These are phyloP conservation scores for Keiferia lycopersicella DNA, from an alignment of 2,888 invertebrate species.

Conservation along the genomic window DNA sequence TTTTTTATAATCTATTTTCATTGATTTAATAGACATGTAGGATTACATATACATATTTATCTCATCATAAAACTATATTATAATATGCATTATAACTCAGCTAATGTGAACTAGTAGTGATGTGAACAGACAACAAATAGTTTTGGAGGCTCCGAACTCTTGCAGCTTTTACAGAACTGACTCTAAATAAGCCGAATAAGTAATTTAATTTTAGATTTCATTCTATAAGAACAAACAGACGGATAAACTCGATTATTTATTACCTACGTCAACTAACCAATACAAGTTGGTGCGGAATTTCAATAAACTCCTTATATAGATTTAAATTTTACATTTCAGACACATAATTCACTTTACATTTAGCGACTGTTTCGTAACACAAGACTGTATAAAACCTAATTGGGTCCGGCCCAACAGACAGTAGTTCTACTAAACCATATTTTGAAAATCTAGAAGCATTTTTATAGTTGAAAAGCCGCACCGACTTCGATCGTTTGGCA, in stretches of 20 bases:
- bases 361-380: too few relatives aligned
- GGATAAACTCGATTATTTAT: conserved; percentile 10
- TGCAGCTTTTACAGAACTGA: neutral
- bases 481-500: neutral
- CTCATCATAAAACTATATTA: conserved; percentile 79
- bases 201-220: neutral
- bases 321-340: neutral
- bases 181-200: neutral
- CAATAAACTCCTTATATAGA: neutral
- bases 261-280: conserved; percentile 24
- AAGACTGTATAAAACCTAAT: too few relatives aligned
- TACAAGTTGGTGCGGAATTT: neutral
- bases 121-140: conserved; percentile 74
- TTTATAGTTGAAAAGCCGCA: neutral
- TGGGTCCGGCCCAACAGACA: neutral
- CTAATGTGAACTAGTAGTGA: conserved; percentile 76
- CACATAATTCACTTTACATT: neutral
- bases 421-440: neutral
- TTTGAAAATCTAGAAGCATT: neutral
- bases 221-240: conserved; percentile 29
- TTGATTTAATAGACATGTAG: conserved; percentile 81
- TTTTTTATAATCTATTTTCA: conserved; percentile 72
- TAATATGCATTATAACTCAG: conserved; percentile 75
- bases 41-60: conserved; percentile 80
- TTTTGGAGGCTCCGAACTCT: neutral